phyloP scores from a whole-genome alignment of 2,797 vertebrate species.

The Takifugu ocellatus region DNA sequence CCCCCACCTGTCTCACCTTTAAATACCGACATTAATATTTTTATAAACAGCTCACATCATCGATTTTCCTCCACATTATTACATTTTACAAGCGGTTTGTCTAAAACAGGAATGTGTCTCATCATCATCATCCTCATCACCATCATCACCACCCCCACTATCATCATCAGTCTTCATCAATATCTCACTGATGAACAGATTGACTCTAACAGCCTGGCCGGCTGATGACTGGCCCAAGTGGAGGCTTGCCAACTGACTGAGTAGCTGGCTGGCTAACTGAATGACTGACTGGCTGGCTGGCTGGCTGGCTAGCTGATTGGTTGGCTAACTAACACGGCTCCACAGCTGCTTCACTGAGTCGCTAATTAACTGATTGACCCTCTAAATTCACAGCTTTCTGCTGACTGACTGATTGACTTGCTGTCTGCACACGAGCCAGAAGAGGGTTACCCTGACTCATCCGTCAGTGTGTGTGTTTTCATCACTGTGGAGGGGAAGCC shows the following conservation, averaged over 20 bases:
- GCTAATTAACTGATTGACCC: slow-evolving; percentile 67
- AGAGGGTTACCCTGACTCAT: slow-evolving; percentile 30
- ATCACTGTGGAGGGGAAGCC: slow-evolving; percentile 27
- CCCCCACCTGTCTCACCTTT: not conserved
- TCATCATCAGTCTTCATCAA: too few species aligned
- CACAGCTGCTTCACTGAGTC: slow-evolving; percentile 43
- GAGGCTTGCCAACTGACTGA: slow-evolving; percentile 46
- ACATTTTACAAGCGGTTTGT: slow-evolving; percentile 14
- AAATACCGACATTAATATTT: not conserved
- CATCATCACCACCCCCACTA: too few species aligned
- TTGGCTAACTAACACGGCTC: slow-evolving; percentile 47
- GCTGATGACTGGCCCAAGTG: slow-evolving; percentile 37
- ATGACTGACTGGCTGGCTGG: slow-evolving; percentile 48
- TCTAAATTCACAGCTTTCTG: slow-evolving; percentile 48
- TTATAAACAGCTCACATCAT: not conserved
- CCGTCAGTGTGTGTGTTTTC: slow-evolving; percentile 42
- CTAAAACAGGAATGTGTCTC: slow-evolving; percentile 5
- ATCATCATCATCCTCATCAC: too few species aligned
- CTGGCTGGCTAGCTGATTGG: slow-evolving; percentile 46
- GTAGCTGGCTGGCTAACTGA: slow-evolving; percentile 58
- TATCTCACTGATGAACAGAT: not conserved
- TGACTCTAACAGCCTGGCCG: not conserved
- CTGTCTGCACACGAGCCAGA: slow-evolving; percentile 43
- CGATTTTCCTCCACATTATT: not conserved
- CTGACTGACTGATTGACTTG: slow-evolving; percentile 64